A percentile compares a stretch with the other conserved stretches of the same genome.
Conservation (phyloP, 2,888 invertebrate species). For the Hedya salicella region DNA sequence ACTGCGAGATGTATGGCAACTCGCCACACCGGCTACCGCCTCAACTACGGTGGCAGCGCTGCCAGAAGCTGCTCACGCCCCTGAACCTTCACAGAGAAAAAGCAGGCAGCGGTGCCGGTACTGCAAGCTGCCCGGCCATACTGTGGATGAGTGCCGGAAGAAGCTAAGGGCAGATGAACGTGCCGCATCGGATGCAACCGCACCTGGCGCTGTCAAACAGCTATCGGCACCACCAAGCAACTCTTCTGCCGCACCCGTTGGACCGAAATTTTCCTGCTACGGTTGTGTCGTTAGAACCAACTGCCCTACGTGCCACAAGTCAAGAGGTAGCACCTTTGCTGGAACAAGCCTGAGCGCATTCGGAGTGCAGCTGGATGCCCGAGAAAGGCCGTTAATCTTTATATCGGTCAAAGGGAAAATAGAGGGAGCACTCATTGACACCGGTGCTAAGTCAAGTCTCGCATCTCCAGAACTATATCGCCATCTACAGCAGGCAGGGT, state of each 20-base stretch:
- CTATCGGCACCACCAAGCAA: not conserved
- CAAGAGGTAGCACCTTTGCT: no score
- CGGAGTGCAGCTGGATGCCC: no score
- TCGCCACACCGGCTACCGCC: not conserved
- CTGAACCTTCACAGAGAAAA: not conserved
- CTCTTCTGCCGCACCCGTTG: not conserved
- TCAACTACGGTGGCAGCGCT: not conserved
- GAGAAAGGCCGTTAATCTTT: no score
- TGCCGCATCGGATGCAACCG: not conserved
- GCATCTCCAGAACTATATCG: no score
- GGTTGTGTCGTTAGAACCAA: not conserved
- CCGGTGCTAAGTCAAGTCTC: no score
- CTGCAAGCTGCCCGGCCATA: constrained; percentile 12
- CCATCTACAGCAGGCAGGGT: no score
- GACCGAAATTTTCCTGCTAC: not conserved
- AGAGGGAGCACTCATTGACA: no score
- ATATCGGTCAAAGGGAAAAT: no score
- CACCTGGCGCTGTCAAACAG: not conserved
- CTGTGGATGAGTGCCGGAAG: constrained; percentile 8
- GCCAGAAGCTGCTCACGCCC: not conserved
- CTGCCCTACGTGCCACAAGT: no score
- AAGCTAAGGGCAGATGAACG: constrained; percentile 14
- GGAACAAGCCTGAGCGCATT: no score
- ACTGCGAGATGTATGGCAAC: constrained; percentile 1
- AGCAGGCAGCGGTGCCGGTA: constrained; percentile 11